Evolutionary conservation across 2,113 vertebrate genomes (phyloP).

Genomic region (Anthoscopus minutus): DNA sequence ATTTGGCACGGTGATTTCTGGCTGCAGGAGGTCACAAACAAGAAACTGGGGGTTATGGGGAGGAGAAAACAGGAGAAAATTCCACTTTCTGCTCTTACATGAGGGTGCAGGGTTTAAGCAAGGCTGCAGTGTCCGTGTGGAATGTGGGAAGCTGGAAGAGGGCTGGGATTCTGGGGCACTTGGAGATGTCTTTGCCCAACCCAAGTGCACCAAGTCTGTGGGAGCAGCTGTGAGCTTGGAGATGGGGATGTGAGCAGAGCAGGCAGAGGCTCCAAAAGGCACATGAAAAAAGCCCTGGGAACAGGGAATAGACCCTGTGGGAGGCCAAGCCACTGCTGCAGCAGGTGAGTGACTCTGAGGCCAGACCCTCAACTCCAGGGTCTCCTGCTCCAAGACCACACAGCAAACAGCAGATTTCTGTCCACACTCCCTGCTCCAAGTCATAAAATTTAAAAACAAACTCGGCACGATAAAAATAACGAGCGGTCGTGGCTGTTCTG

Average conservation of each 20-base stretch:
- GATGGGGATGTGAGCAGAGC: neutral
- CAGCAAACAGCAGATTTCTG: neutral
- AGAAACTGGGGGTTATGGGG: neutral
- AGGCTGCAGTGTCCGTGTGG: neutral
- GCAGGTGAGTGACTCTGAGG: neutral
- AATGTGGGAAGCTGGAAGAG: neutral
- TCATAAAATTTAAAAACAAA: neutral
- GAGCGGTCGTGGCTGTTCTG: neutral
- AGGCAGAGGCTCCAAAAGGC: neutral
- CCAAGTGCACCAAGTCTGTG: neutral
- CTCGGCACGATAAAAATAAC: neutral
- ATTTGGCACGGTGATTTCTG: slow-evolving; percentile 87
- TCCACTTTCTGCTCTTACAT: fast-evolving
- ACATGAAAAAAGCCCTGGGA: neutral
- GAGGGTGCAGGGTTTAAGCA: neutral
- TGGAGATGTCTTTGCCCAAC: neutral
- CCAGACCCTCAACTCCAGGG: neutral
- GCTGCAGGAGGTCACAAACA: slow-evolving; percentile 63
- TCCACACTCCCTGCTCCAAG: neutral
- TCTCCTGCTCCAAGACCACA: neutral
- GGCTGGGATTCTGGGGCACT: neutral
- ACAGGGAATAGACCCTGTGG: fast-evolving
- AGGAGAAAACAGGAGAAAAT: neutral
- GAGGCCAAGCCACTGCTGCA: neutral
- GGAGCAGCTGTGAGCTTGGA: neutral